Evolutionary conservation across 2,888 invertebrate genomes (phyloP).

Genomic region (Mythimna loreyi): DNA sequence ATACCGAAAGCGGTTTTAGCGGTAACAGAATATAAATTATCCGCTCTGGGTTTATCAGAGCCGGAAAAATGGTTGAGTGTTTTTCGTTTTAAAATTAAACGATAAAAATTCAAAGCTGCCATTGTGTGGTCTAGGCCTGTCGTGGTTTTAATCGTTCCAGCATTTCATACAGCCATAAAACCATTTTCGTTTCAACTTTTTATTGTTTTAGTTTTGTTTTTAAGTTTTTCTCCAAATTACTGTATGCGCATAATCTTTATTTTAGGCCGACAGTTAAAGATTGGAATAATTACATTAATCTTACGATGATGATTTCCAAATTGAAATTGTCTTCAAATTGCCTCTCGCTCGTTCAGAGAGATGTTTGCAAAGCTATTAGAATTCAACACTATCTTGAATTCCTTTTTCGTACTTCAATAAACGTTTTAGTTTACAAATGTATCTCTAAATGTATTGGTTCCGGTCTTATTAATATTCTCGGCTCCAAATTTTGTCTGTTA

Average conservation of each 20-base stretch:
- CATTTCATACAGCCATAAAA: background rate
- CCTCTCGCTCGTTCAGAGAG: slow-evolving; percentile 31
- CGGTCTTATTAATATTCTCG: slow-evolving; percentile 4
- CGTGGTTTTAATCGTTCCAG: slow-evolving; percentile 7
- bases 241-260: background rate
- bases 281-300: background rate
- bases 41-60: background rate
- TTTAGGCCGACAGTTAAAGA: background rate
- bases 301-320: slow-evolving; percentile 12
- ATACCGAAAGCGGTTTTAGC: background rate
- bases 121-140: slow-evolving; percentile 1
- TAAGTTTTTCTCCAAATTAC: background rate
- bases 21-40: background rate
- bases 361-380: slow-evolving; percentile 51
- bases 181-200: slow-evolving; percentile 35
- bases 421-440: slow-evolving; percentile 13
- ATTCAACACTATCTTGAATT: slow-evolving; percentile 32
- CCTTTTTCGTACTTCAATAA: slow-evolving; percentile 28
- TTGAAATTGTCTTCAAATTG: slow-evolving; percentile 46
- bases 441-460: slow-evolving; percentile 12
- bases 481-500: background rate
- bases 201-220: background rate
- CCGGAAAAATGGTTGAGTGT: background rate
- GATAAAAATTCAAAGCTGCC: slow-evolving; percentile 14
- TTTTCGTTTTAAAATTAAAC: slow-evolving; percentile 25